Percentiles rank a stretch among this genome's conserved stretches.
phyloP scores from a whole-genome alignment of 2,797 vertebrate species.

The Neosilurus hyrtlii region DNA sequence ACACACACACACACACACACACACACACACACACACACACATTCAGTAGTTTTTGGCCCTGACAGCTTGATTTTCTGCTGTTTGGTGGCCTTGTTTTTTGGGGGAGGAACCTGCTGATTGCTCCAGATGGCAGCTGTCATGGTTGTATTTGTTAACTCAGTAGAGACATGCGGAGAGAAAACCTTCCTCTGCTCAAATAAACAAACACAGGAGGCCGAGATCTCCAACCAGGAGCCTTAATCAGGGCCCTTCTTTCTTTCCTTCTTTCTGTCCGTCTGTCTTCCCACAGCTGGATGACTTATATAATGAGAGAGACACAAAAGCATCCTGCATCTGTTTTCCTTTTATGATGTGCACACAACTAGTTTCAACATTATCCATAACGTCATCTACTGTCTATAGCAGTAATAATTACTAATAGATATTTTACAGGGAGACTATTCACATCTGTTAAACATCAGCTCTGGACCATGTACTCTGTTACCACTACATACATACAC shows the following conservation, averaged over 20 bases:
- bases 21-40: slow-evolving; percentile 23
- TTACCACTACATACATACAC: too few species aligned
- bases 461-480: not conserved
- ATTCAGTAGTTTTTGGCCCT: slow-evolving; percentile 16
- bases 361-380: not conserved
- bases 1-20: slow-evolving; percentile 22
- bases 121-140: slow-evolving; percentile 71
- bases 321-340: not conserved
- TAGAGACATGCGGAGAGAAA: slow-evolving; percentile 64
- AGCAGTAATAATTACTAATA: not conserved
- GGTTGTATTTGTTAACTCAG: slow-evolving; percentile 64
- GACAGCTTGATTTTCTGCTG: slow-evolving; percentile 16
- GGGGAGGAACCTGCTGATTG: slow-evolving; percentile 57
- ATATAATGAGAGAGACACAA: not conserved
- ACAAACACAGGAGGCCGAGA: slow-evolving; percentile 60
- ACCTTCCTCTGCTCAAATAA: slow-evolving; percentile 67
- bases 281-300: not conserved
- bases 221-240: slow-evolving; percentile 34
- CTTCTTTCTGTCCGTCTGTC: slow-evolving; percentile 38
- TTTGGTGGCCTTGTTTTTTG: slow-evolving; percentile 35
- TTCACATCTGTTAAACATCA: not conserved
- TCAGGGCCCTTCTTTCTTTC: slow-evolving; percentile 2
- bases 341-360: too few species aligned
- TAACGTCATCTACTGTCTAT: too few species aligned
- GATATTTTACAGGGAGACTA: not conserved